These are phyloP conservation scores for Drosophila kepulauana DNA, from an alignment of 1,140 invertebrate species.

Conservation along the genomic window DNA sequence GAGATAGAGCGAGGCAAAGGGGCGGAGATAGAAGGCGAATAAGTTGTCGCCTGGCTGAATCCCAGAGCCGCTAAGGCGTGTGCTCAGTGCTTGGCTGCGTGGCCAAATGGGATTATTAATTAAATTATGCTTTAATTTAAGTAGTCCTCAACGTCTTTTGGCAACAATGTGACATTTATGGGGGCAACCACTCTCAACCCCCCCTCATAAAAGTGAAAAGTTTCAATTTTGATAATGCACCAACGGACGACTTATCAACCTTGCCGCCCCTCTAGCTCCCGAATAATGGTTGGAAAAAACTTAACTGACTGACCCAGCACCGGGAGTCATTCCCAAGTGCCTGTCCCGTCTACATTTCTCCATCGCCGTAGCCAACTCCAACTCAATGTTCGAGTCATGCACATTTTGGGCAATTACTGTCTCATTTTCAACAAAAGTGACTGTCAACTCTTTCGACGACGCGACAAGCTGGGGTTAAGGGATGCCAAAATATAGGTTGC, in stretches of 20 bases:
- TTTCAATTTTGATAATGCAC: slow-evolving; percentile 77
- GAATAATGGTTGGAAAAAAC: slow-evolving; percentile 45
- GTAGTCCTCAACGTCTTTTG: slow-evolving; percentile 69
- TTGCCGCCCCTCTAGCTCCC: slow-evolving; percentile 17
- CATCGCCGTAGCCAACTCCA: background rate
- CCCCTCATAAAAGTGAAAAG: slow-evolving; percentile 55
- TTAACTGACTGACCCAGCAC: slow-evolving; percentile 59
- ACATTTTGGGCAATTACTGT: slow-evolving; percentile 80
- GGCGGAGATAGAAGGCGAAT: background rate
- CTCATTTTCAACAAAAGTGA: slow-evolving; percentile 81
- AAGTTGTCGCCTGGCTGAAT: slow-evolving; percentile 39
- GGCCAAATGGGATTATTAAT: slow-evolving; percentile 83
- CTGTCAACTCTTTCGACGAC: slow-evolving; percentile 72
- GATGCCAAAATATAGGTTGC: background rate
- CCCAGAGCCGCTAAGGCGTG: slow-evolving; percentile 43
- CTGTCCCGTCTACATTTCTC: background rate
- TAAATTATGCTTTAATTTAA: slow-evolving; percentile 84
- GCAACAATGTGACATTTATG: slow-evolving; percentile 74
- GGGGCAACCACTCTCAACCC: background rate
- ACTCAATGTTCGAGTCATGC: slow-evolving; percentile 21
- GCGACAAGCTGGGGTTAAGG: slow-evolving; percentile 4
- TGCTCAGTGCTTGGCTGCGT: slow-evolving; percentile 60
- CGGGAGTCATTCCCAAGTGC: slow-evolving; percentile 20
- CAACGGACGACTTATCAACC: slow-evolving; percentile 65
- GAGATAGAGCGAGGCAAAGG: background rate